Conservation (phyloP, 2,888 invertebrate genomes). For the Eumacrocentrus americanus region DNA sequence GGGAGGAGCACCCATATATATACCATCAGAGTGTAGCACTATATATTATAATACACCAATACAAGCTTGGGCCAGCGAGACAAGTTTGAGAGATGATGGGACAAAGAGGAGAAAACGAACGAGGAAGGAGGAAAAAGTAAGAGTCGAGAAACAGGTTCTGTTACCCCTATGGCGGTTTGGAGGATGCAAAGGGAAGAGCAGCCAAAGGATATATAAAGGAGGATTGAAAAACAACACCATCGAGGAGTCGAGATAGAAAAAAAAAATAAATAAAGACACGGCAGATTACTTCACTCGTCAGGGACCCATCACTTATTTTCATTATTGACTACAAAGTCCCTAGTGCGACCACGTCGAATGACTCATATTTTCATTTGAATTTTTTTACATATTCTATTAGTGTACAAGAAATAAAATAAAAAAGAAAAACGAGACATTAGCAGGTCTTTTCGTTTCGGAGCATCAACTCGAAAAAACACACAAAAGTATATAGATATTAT, state of each 20-base stretch:
- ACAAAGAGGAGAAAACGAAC: background rate
- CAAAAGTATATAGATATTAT: no score
- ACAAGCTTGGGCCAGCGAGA: no score
- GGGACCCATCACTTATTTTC: no score
- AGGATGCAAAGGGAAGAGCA: slow-evolving; percentile 6
- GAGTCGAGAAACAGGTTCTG: slow-evolving; percentile 47
- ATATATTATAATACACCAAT: background rate
- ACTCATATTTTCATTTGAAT: no score
- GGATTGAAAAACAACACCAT: background rate
- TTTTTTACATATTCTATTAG: no score
- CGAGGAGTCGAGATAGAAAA: background rate
- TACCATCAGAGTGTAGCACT: background rate
- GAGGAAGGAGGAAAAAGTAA: slow-evolving; percentile 36
- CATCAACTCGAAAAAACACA: no score
- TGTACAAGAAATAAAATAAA: no score
- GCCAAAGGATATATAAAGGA: background rate
- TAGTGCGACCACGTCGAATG: no score
- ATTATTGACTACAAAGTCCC: no score
- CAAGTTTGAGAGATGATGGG: slow-evolving; percentile 22
- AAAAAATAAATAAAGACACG: slow-evolving; percentile 11
- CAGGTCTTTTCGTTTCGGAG: no score
- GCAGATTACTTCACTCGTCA: slow-evolving; percentile 24
- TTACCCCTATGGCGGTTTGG: slow-evolving; percentile 22
- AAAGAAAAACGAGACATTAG: no score
- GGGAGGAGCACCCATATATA: background rate